Evolutionary conservation across 2,797 vertebrate species (phyloP), one percentile per base, ranked within the genome.

Genomic region (Galagoides demidoff): DNA sequence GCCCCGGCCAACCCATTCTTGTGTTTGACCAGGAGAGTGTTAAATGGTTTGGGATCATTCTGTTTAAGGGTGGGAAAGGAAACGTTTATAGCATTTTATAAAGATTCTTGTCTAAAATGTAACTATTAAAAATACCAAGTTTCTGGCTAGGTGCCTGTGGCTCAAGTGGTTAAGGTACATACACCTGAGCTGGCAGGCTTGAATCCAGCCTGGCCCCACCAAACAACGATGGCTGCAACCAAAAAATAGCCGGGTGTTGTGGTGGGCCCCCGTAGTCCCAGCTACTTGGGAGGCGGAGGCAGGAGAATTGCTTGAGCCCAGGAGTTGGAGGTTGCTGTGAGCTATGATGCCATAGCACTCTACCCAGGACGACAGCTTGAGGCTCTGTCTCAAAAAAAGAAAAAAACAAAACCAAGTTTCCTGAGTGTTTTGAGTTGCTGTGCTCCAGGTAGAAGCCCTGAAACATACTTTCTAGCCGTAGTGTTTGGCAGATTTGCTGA

Each of bases 31-130:
- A 90, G 49, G 12, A 82, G 57, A 76, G 45, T 70, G 9, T 82
- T 94, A 70, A 89, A 29, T 84, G 81, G 12, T 74, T 94, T 92
- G 89, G 7, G 11, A 76, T 94, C n/a, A 85, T 7, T 93, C 57
- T 87, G 17, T 86, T 89, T 64, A 92, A 83, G 52, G 81, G 5
- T 34, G 85, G 77, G 55, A 43, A 91, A 86, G 45, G 39, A 85
- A 92, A 81, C 49, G 27, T 13, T 61, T 31, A 57, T 23, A 63
- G 59, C 43, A 22, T 64, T 90, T 89, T 74, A 34, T 79, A 63
- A 85, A 77, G 34, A 63, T 85, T 94, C 45, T 92, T 93, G 22
- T 79, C 63, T 94, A 52, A 88, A 78, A 57, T 90, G 12, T 92
- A 95, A n/a, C 19, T 71, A 17, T 92, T 89, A 91, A 91, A 70